Percentiles rank a stretch among this genome's conserved stretches.
phyloP scores from a whole-genome alignment of 2,113 vertebrate genomes.

The Trochalopteron elliotii region DNA sequence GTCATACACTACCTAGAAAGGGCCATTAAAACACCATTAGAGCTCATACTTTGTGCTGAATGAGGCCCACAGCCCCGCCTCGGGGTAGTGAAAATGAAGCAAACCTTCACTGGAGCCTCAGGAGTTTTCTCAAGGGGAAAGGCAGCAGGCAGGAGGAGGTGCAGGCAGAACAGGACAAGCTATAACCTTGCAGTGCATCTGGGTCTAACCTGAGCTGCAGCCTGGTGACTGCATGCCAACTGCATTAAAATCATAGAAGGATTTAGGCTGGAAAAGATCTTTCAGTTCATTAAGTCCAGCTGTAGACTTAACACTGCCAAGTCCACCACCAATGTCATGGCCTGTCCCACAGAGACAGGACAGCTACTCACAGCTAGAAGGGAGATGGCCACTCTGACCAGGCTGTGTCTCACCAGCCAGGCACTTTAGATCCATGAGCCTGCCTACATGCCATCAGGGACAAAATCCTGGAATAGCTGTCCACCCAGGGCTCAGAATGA shows the following conservation, averaged over 20 bases:
- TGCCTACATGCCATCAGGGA: background rate
- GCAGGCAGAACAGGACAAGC: background rate
- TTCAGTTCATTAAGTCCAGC: background rate
- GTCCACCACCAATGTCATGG: background rate
- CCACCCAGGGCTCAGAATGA: background rate
- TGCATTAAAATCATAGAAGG: background rate
- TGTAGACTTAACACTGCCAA: background rate
- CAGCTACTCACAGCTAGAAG: background rate
- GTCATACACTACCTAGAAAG: background rate
- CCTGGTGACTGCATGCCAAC: background rate
- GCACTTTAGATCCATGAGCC: background rate
- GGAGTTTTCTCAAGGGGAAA: background rate
- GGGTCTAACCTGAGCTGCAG: background rate
- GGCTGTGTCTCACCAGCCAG: background rate
- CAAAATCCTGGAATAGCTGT: background rate
- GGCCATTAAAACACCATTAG: slow-evolving; percentile 13
- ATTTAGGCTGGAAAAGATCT: background rate
- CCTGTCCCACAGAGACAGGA: background rate
- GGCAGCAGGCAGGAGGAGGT: background rate
- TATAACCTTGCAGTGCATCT: background rate
- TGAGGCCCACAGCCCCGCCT: background rate
- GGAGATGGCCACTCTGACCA: background rate
- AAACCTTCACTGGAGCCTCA: background rate
- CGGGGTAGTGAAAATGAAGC: background rate
- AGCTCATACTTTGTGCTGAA: background rate